These are phyloP conservation scores for Carollia perspicillata DNA, from an alignment of 2,113 vertebrate genomes.

Conservation along the genomic window DNA sequence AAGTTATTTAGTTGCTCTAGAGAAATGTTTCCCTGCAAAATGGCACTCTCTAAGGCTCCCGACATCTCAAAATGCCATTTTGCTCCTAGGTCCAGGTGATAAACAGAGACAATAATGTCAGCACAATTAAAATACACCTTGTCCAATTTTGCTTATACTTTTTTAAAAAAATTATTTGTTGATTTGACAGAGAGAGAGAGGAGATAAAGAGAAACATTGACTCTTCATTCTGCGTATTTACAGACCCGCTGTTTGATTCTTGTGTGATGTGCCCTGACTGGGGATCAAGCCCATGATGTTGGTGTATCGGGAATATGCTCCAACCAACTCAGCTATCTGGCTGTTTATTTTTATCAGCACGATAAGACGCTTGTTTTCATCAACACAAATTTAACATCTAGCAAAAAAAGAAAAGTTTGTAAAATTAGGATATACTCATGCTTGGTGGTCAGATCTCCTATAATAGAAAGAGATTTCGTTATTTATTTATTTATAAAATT, in stretches of 20 bases:
- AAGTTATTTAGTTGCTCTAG: not conserved
- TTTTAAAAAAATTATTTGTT: too few relatives aligned
- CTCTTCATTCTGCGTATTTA: too few relatives aligned
- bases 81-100: not conserved
- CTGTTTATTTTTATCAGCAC: too few relatives aligned
- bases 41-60: rapidly evolving
- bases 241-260: too few relatives aligned
- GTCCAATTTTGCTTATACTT: too few relatives aligned
- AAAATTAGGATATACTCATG: not conserved
- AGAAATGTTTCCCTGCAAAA: not conserved
- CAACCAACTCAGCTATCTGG: too few relatives aligned
- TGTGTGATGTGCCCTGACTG: too few relatives aligned
- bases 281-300: too few relatives aligned
- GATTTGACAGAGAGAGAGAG: too few relatives aligned
- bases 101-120: not conserved
- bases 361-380: too few relatives aligned
- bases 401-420: not conserved
- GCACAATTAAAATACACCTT: not conserved
- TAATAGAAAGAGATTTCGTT: not conserved
- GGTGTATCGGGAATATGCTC: too few relatives aligned
- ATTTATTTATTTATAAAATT: not conserved
- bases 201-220: too few relatives aligned
- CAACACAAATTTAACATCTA: not conserved
- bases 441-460: rapidly evolving
- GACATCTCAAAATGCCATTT: not conserved